Conservation (phyloP, 2,113 vertebrate genomes). For the Leuciscus idus region DNA sequence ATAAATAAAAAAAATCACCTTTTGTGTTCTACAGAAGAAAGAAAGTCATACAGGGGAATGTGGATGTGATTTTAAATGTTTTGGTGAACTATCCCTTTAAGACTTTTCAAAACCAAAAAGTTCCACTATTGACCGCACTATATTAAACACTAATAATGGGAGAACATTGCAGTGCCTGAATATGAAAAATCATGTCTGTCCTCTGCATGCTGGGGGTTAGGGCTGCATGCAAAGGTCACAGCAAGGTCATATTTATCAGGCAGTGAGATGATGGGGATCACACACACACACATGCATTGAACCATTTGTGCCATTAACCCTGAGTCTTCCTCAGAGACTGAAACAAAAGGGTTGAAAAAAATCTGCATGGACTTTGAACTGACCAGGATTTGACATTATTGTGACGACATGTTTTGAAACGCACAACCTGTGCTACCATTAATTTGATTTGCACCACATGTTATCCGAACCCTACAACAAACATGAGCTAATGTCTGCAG, state of each 20-base stretch:
- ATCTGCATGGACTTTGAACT: background rate
- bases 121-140: constrained; percentile 44
- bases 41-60: background rate
- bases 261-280: constrained; percentile 37
- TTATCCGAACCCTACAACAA: background rate
- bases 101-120: background rate
- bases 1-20: background rate
- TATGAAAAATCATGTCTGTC: constrained; percentile 60
- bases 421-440: background rate
- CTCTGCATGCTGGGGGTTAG: constrained; percentile 50
- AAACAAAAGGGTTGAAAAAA: background rate
- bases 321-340: background rate
- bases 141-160: constrained; percentile 67
- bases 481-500: too few relatives aligned
- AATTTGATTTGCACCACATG: background rate
- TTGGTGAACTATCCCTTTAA: background rate
- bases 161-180: constrained; percentile 45
- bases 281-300: constrained; percentile 20
- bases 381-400: background rate
- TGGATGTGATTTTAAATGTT: background rate
- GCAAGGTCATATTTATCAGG: constrained; percentile 63
- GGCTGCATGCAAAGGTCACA: constrained; percentile 63
- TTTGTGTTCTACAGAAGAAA: background rate
- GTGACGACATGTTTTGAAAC: background rate
- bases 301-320: constrained; percentile 4